Conservation (phyloP, 2,888 invertebrate genomes). For the Apamea crenata region DNA sequence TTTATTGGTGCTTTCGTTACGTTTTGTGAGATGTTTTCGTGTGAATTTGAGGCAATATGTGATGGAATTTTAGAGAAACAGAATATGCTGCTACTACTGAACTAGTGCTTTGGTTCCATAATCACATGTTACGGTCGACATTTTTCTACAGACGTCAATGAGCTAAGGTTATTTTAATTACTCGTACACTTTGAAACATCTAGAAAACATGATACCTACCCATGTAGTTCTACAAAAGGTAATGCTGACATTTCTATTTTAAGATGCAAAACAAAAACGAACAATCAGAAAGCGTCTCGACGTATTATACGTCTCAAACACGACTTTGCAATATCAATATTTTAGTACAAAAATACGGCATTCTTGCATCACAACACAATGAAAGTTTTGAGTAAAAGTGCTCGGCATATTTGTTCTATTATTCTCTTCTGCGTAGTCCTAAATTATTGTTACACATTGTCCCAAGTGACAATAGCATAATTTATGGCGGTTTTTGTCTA, state of each 20-base stretch:
- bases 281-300: conserved; percentile 20
- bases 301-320: conserved; percentile 1
- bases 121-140: too few relatives aligned
- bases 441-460: conserved; percentile 62
- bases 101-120: too few relatives aligned
- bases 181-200: background rate
- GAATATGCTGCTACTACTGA: background rate
- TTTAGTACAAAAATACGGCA: conserved; percentile 38
- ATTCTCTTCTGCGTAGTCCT: conserved; percentile 59
- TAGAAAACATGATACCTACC: conserved; percentile 4
- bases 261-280: conserved; percentile 23
- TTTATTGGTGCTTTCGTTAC: conserved; percentile 51
- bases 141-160: background rate
- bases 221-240: background rate
- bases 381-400: conserved; percentile 60
- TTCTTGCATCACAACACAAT: conserved; percentile 54
- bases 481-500: conserved; percentile 66
- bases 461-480: conserved; percentile 62
- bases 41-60: conserved; percentile 24
- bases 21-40: conserved; percentile 40
- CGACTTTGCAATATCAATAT: conserved; percentile 40
- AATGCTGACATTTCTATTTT: conserved; percentile 10
- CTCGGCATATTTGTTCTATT: conserved; percentile 55
- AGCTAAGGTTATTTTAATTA: background rate
- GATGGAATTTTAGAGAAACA: background rate